phyloP scores from a whole-genome alignment of 2,113 vertebrate genomes.

The Elgaria multicarinata region DNA sequence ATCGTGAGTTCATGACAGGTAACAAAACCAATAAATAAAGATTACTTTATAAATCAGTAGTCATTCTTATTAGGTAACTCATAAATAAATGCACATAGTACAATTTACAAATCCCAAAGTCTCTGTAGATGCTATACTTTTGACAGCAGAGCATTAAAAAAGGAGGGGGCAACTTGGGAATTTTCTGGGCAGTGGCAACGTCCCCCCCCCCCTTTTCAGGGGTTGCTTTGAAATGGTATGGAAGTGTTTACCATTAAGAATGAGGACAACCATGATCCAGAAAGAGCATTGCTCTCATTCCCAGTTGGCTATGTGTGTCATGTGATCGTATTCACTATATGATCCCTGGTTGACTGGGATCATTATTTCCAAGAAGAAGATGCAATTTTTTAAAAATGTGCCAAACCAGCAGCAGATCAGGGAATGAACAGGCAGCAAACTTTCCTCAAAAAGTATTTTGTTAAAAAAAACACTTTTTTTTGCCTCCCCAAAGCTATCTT shows the following conservation, averaged over 20 bases:
- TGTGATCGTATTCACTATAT: background rate
- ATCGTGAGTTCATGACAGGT: slow-evolving; percentile 54
- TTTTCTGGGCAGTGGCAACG: slow-evolving; percentile 15
- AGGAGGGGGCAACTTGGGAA: background rate
- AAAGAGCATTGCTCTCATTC: background rate
- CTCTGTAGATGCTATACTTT: slow-evolving; percentile 60
- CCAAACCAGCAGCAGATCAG: background rate
- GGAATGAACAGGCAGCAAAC: background rate
- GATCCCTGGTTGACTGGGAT: background rate
- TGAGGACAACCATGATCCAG: background rate
- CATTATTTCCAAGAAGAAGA: background rate
- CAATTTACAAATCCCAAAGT: slow-evolving; percentile 67
- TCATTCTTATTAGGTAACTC: slow-evolving; percentile 68
- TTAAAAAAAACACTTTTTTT: slow-evolving; percentile 47
- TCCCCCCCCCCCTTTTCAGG: background rate
- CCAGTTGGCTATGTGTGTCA: background rate
- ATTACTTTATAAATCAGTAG: slow-evolving; percentile 78
- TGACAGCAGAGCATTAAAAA: slow-evolving; percentile 47
- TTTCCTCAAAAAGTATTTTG: background rate
- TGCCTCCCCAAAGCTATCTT: slow-evolving; percentile 3
- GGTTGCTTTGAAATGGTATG: background rate
- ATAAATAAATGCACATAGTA: slow-evolving; percentile 76
- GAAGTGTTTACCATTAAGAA: background rate
- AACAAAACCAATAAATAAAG: slow-evolving; percentile 77
- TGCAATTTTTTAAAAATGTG: background rate